Evolutionary conservation across 2,113 vertebrate species (phyloP), one percentile per base, ranked within the genome.

Genomic region (Ceyx melanurus): DNA sequence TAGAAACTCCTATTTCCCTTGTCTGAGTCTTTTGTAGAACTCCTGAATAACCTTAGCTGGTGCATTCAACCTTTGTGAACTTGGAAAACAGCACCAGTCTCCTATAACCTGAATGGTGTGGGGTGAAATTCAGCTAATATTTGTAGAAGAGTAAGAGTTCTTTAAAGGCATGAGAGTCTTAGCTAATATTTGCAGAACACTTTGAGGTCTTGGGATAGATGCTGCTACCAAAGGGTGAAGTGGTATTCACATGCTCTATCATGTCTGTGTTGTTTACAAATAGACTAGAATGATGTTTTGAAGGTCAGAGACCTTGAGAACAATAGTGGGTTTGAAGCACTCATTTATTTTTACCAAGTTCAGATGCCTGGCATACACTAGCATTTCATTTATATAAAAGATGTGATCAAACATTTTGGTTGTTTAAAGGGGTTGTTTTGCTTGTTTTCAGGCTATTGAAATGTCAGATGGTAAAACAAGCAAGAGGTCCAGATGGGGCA

Each of bases 331-430:
- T 94, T 96, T 96, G 85, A 96, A 96, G 82, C 85, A 77, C 68
- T 96, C 91, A 93, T 95, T 96, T 95, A 86, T 94, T 93, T 95
- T 96, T 96, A 94, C 92, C 75, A 96, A 95, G 82, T 95, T 96
- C 94, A 96, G 93, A 95, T 95, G 95, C 92, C 92, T 96, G 96
- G 96, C 95, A 71, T 96, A 87, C 84, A 77, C 89, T 89, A 95
- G 43, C 56, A 79, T 94, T 96, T 96, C 94, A 92, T 96, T 96
- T 92, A 95, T 96, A 61, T 86, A 83, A 92, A 96, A 81, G 91
- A 91, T 92, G 72, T 78, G 94, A 94, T 96, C 94, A 96, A 95
- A 95, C 68, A 65, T 90, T 92, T 95, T 90, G 43, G 75, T 92
- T 89, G 84, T 95, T 92, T 90, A 68, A 75, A 83, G 67, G 65